Conservation (phyloP, 2,888 invertebrate genomes). For the Choreutis nemorana region DNA sequence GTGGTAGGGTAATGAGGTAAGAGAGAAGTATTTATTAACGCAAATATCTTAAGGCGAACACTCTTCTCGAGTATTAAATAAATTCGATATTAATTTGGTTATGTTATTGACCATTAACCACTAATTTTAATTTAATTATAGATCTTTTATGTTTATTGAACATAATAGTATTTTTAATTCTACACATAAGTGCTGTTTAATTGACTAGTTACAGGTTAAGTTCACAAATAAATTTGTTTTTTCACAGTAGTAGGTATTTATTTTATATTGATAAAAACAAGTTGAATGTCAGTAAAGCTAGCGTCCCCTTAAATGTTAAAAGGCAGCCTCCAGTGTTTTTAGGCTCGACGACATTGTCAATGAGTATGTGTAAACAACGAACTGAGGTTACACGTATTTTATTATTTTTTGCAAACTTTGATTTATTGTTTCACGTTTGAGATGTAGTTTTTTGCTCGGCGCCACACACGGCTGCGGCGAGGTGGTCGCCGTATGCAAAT, state of each 20-base stretch:
- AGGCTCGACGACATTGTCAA: constrained; percentile 47
- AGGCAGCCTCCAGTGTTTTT: constrained; percentile 28
- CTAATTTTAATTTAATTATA: too few species aligned
- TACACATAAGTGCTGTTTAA: too few species aligned
- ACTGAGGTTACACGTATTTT: constrained; percentile 51
- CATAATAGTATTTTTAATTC: too few species aligned
- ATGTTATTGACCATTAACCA: too few species aligned
- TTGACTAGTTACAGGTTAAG: too few species aligned
- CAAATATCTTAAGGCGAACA: constrained; percentile 24
- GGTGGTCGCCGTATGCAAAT: constrained; percentile 29
- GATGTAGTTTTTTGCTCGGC: constrained; percentile 47
- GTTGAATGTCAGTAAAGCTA: too few species aligned
- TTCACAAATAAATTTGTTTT: too few species aligned
- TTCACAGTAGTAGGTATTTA: too few species aligned
- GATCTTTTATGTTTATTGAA: too few species aligned
- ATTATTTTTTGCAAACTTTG: constrained; percentile 58
- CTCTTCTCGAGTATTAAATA: constrained; percentile 9
- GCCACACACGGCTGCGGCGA: constrained; percentile 52
- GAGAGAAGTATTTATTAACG: constrained; percentile 46
- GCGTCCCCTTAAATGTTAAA: constrained; percentile 33
- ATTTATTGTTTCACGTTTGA: constrained; percentile 60
- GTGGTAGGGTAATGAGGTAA: constrained; percentile 60
- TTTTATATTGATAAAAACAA: constrained; percentile 1
- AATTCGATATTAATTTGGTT: too few species aligned
- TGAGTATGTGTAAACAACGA: constrained; percentile 50